phyloP scores from a whole-genome alignment of 1,140 invertebrate species.

The Caerostris darwini region DNA sequence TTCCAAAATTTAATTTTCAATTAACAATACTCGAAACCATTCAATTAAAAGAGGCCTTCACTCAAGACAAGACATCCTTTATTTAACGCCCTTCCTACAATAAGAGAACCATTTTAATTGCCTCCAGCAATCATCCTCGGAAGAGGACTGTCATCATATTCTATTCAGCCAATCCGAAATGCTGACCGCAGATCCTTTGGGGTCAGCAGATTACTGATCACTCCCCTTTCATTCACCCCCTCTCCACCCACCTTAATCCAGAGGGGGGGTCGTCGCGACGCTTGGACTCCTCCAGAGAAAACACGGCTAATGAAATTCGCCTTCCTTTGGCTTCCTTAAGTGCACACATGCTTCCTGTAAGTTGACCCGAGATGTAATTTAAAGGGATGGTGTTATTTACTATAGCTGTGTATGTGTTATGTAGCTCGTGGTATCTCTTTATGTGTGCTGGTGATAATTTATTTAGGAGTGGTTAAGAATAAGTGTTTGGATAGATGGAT shows the following conservation, averaged over 20 bases:
- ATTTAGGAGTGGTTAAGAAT: neutral
- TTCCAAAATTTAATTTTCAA: neutral
- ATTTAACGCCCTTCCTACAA: neutral
- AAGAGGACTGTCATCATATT: neutral
- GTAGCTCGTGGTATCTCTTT: neutral
- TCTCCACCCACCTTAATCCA: neutral
- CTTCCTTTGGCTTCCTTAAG: neutral
- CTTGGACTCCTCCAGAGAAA: neutral
- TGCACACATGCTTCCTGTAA: neutral
- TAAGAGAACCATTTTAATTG: neutral
- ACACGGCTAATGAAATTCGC: conserved; percentile 12
- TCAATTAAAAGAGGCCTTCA: neutral
- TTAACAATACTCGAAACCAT: neutral
- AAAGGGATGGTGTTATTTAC: neutral
- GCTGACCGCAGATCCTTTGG: conserved; percentile 15
- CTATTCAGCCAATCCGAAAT: conserved; percentile 11
- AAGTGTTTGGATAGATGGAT: neutral
- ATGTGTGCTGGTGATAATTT: neutral
- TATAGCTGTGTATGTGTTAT: neutral
- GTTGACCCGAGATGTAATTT: neutral
- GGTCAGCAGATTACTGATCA: conserved; percentile 1
- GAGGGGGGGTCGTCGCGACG: neutral
- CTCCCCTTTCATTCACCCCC: too few relatives aligned
- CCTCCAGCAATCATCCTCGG: neutral
- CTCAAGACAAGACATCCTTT: neutral